Base-by-base conservation (phyloP, 2,797 vertebrate species). In the Streptopelia turtur region DNA sequence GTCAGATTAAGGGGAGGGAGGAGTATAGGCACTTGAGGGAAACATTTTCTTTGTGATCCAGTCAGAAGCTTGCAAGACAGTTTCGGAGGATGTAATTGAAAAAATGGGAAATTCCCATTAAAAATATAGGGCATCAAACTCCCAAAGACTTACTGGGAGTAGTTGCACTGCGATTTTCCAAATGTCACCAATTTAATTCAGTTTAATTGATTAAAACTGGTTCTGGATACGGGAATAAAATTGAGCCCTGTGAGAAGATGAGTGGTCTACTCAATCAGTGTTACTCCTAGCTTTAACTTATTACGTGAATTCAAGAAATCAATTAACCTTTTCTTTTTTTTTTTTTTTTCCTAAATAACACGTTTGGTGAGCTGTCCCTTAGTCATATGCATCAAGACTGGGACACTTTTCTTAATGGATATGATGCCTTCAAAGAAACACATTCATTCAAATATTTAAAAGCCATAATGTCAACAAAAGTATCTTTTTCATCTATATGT, bases 1-100 rank as follows among this genome's bases (percentile, higher is more conserved):
- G 82, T 93, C 95, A 96, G 87, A 74, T 59, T 59, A 50, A 90
- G 83, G 79, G 52, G 91, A 35, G 30, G 70, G 80, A 92, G 74
- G 72, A 90, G 66, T 45, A 68, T 60, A 12, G 55, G 30, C 30
- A 27, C 45, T 83, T 21, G 8, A 47, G 45, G 65, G 66, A 61
- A 77, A 15, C 1, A 4, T 77, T 90, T 91, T 87, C 27, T 39
- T 4, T 59, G 31, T 45, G n/a, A 79, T 88, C 52, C 63, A 59
- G 56, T 49, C 59, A 81, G 74, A 78, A 52, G 65, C 16, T 71
- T 94, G 55, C 60, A 87, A 87, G 16, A 7, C 10, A 7, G 4
- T 70, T 84, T 74, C 2, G 11, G 57, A 90, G 79, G 25, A 90
- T 87, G 37, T 75, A 57, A 31, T 83, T 5, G 20, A 95, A 93